Evolutionary conservation across 2,113 vertebrate genomes (phyloP), one percentile per base, ranked within the genome.

Genomic region (Hystrix cristata): DNA sequence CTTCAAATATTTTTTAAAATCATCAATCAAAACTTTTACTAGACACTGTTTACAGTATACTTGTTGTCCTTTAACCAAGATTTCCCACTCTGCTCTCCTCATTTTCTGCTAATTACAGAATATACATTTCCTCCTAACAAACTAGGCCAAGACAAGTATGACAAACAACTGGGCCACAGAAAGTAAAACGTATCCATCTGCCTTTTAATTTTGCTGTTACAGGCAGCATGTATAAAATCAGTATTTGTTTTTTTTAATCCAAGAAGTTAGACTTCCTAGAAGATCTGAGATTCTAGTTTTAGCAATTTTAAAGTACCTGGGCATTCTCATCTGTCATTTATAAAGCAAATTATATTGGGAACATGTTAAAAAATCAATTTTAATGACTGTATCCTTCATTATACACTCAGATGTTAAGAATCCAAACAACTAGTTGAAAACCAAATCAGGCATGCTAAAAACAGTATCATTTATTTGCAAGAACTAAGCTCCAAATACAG

Each of bases 351-450:
- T 79, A 59, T 31, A 25, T 53, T 86, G 64, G 83, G 87, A 87
- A 90, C 71, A 16, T 23, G 31, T 74, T 90, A 86, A 48, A 48
- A 18, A 92, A 53, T 8, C n/a, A 94, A 19, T 90, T 89, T 89
- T 88, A 83, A 67, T 51, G 5, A 86, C 18, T 55, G 9, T 29
- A 34, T 80, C 16, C 23, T 86, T 38, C 6, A 62, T 34, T 79
- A 19, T 48, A 19, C 62, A 21, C 10, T 69, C 9, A 67, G 85
- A 64, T 65, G 19, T 76, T 14, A 92, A 43, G 14, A 72, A 71
- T 80, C 31, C 34, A 83, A 87, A n/a, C 86, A 74, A 51, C 23
- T 53, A 11, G 12, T 84, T 91, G 46, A 69, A 89, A 95, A 43
- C 11, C 71, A 95, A 87, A 62, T 27, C 27, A 86, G 43, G 6